Evolutionary conservation across 2,797 vertebrate species (phyloP).

Genomic region (Euphonia xanthogaster): DNA sequence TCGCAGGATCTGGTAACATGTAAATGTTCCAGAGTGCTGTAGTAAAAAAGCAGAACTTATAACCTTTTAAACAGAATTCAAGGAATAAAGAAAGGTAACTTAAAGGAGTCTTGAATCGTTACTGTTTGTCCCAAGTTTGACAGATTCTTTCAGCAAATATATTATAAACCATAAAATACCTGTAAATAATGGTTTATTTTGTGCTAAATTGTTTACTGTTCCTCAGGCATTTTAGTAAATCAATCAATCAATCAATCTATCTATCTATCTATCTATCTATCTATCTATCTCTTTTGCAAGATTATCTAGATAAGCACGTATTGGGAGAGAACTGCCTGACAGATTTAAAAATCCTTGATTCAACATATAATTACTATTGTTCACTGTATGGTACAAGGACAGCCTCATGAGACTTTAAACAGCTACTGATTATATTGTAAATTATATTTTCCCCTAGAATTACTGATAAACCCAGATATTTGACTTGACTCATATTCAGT

Average conservation of each 20-base stretch:
- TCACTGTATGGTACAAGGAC: background rate
- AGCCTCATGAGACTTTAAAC: background rate
- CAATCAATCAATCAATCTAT: background rate
- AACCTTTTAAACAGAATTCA: background rate
- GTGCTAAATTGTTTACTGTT: background rate
- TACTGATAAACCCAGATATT: background rate
- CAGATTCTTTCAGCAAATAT: background rate
- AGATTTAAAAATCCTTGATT: background rate
- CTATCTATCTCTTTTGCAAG: background rate
- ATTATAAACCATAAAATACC: background rate
- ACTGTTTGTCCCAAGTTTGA: background rate
- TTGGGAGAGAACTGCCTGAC: background rate
- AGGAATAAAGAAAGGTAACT: background rate
- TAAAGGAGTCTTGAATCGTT: background rate
- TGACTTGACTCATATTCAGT: background rate
- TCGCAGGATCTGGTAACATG: background rate
- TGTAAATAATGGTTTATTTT: background rate
- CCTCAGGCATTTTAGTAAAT: background rate
- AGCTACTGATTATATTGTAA: background rate
- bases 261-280: background rate
- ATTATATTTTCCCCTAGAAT: background rate
- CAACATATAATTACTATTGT: background rate
- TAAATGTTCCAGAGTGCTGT: background rate
- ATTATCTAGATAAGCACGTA: background rate
- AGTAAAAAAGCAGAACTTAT: background rate